Evolutionary conservation across 1,140 invertebrate genomes (phyloP).

Genomic region (Hyles euphorbiae): DNA sequence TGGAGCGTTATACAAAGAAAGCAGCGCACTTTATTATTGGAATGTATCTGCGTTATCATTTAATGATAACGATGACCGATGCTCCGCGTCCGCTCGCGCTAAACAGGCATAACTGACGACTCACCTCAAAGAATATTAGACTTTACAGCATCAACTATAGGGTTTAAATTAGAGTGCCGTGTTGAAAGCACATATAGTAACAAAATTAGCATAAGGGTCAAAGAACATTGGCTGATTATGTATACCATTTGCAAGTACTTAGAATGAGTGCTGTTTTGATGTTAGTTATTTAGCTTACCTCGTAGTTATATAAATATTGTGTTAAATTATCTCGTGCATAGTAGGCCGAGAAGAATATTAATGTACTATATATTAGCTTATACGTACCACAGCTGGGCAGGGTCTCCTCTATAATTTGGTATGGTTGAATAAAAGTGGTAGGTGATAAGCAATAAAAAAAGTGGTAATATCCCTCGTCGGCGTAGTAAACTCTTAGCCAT

Average conservation of each 20-base stretch:
- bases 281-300: slow-evolving; percentile 13
- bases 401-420: no score
- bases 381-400: no score
- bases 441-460: no score
- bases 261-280: slow-evolving; percentile 20
- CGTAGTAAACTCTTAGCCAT: no score
- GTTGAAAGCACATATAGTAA: slow-evolving; percentile 16
- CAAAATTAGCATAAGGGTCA: slow-evolving; percentile 40
- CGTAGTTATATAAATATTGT: slow-evolving; percentile 2
- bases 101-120: slow-evolving; percentile 26
- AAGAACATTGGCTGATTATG: slow-evolving; percentile 55
- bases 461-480: no score
- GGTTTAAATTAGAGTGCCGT: slow-evolving; percentile 17
- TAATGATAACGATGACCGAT: slow-evolving; percentile 47
- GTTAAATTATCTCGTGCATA: not conserved
- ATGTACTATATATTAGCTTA: no score
- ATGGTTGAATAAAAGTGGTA: no score
- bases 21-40: slow-evolving; percentile 44
- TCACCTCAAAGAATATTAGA: slow-evolving; percentile 19
- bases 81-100: slow-evolving; percentile 15
- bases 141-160: slow-evolving; percentile 18
- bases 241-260: slow-evolving; percentile 20
- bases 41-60: slow-evolving; percentile 55
- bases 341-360: no score
- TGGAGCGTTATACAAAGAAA: slow-evolving; percentile 44